Percentiles rank a stretch among this genome's conserved stretches.
Conservation (phyloP, 2,113 vertebrate genomes). For the Benitochromis conjunctus region DNA sequence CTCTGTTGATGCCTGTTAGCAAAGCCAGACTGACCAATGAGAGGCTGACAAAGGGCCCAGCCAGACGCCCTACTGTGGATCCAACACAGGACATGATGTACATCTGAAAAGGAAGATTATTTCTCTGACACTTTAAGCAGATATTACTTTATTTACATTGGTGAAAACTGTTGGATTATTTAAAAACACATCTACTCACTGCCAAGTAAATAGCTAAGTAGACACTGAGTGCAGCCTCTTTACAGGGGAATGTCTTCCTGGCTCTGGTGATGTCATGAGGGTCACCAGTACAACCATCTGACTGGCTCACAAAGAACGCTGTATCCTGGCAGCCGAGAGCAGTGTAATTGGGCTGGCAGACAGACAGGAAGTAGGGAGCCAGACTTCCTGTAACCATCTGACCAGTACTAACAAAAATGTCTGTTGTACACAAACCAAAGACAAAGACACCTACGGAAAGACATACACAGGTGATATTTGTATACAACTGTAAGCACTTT, state of each 20-base stretch:
- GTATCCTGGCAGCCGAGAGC: constrained; percentile 83
- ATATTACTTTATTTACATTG: background rate
- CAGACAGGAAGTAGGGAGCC: constrained; percentile 88
- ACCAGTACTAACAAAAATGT: constrained; percentile 90
- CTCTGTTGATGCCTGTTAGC: constrained; percentile 88
- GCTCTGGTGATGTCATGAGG: constrained; percentile 81
- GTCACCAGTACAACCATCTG: constrained; percentile 83
- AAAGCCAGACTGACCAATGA: constrained; percentile 84
- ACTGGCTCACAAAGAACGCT: constrained; percentile 80
- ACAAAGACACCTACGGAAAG: constrained; percentile 82
- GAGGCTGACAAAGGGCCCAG: constrained; percentile 84
- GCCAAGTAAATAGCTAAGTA: constrained; percentile 87
- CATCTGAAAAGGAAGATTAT: constrained; percentile 75
- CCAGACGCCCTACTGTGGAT: constrained; percentile 81
- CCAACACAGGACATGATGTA: constrained; percentile 85
- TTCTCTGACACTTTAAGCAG: background rate
- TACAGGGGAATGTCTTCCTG: constrained; percentile 88
- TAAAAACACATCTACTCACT: constrained; percentile 70
- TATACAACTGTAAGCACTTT: background rate
- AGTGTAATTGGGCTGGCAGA: constrained; percentile 90
- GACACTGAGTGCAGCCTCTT: constrained; percentile 87
- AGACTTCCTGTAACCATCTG: constrained; percentile 89
- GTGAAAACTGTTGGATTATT: too few relatives aligned
- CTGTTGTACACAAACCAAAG: constrained; percentile 86
- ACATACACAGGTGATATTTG: background rate